A percentile compares a stretch with the other conserved stretches of the same genome.
phyloP scores from a whole-genome alignment of 2,888 invertebrate genomes.

The Lithophane leautieri region DNA sequence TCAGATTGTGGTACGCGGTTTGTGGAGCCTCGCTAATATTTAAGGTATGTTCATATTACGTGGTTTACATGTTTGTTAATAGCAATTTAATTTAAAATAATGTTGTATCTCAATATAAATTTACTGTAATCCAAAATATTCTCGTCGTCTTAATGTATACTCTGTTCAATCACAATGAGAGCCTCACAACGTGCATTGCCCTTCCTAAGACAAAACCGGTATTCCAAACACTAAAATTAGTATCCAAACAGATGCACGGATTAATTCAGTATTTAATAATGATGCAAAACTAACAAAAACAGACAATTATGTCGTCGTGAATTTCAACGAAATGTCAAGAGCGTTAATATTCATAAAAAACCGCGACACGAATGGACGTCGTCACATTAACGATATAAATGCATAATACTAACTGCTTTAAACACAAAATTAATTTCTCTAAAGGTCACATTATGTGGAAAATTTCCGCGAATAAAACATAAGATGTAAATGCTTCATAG shows the following conservation, averaged over 20 bases:
- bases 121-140: not conserved
- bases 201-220: conserved; percentile 36
- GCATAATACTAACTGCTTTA: conserved; percentile 62
- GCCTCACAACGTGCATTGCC: conserved; percentile 5
- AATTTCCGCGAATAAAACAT: conserved; percentile 55
- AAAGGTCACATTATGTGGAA: conserved; percentile 71
- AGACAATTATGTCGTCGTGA: conserved; percentile 54
- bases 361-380: conserved; percentile 50
- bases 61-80: not conserved
- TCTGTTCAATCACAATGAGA: not conserved
- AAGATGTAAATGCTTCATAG: conserved; percentile 16
- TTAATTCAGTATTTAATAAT: conserved; percentile 25
- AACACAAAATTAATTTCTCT: conserved; percentile 67
- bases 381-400: conserved; percentile 63
- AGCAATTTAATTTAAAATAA: not conserved
- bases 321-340: conserved; percentile 66
- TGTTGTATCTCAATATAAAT: no score
- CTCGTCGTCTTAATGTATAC: no score
- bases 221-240: conserved; percentile 4
- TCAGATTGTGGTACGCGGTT: conserved; percentile 71
- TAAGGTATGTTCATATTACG: conserved; percentile 69
- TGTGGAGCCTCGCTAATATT: conserved; percentile 70
- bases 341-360: conserved; percentile 63
- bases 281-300: conserved; percentile 51
- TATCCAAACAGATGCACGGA: not conserved